Evolutionary conservation across 2,797 vertebrate species (phyloP).

Genomic region (Propithecus deckenii): DNA sequence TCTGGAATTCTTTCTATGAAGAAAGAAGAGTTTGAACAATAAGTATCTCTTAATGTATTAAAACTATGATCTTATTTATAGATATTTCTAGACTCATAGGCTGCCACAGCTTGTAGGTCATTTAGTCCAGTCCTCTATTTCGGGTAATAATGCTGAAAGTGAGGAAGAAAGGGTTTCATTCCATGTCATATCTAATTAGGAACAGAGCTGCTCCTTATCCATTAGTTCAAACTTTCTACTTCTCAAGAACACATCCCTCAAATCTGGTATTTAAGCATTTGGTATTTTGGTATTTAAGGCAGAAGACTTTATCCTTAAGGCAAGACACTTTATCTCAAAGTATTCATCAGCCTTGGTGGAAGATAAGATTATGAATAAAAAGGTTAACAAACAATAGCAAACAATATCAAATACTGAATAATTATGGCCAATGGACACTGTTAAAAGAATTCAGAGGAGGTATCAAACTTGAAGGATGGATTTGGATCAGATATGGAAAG

Average conservation of each 20-base stretch:
- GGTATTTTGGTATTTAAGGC: neutral
- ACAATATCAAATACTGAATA: neutral
- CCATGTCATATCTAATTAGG: neutral
- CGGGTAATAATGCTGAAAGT: neutral
- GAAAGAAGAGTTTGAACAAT: neutral
- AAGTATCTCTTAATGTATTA: neutral
- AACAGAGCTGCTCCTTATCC: neutral
- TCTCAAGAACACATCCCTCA: neutral
- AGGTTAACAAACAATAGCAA: neutral
- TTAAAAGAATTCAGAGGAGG: neutral
- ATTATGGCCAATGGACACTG: neutral
- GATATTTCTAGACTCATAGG: neutral
- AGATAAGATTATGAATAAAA: neutral
- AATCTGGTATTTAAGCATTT: neutral
- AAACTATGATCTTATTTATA: constrained; percentile 9
- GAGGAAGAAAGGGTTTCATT: neutral
- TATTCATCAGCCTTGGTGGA: neutral
- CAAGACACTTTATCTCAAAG: neutral
- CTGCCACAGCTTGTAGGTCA: neutral
- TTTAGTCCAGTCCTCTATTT: neutral
- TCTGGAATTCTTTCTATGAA: neutral
- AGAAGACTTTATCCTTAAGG: neutral
- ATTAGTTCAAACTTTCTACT: neutral
- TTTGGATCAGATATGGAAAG: neutral
- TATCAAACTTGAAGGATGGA: neutral